A percentile compares a stretch with the other conserved stretches of the same genome.
Evolutionary conservation across 2,113 vertebrate species (phyloP).

Genomic region (Caranx melampygus): DNA sequence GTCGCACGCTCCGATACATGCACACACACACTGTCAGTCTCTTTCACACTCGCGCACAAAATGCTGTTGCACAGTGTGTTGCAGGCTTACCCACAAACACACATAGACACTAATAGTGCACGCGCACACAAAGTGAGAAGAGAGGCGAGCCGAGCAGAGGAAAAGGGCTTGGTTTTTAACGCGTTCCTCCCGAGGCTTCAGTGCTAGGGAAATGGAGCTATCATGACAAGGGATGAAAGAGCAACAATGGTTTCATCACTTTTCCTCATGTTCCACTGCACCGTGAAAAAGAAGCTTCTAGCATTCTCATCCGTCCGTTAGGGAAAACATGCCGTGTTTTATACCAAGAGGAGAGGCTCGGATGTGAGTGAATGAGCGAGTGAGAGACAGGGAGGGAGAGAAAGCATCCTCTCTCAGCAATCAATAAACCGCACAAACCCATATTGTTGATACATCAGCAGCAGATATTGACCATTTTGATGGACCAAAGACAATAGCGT

Average conservation of each 20-base stretch:
- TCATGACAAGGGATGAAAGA: slow-evolving; percentile 74
- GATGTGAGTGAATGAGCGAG: slow-evolving; percentile 16
- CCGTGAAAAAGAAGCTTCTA: slow-evolving; percentile 59
- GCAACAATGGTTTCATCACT: slow-evolving; percentile 76
- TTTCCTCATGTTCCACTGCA: slow-evolving; percentile 66
- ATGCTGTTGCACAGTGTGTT: slow-evolving; percentile 33
- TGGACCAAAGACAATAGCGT: slow-evolving; percentile 48
- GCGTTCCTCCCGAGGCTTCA: slow-evolving; percentile 62
- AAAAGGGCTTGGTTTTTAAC: slow-evolving; percentile 41
- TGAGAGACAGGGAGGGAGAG: background rate
- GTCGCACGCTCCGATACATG: background rate
- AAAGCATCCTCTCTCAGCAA: slow-evolving; percentile 27
- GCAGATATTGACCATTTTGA: slow-evolving; percentile 55
- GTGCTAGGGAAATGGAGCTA: slow-evolving; percentile 64
- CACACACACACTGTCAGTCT: slow-evolving; percentile 20
- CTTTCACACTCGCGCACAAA: slow-evolving; percentile 18
- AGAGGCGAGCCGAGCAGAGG: slow-evolving; percentile 32
- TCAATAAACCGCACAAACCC: slow-evolving; percentile 33
- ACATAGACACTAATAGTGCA: slow-evolving; percentile 15
- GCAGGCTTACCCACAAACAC: slow-evolving; percentile 38
- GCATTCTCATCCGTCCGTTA: slow-evolving; percentile 53
- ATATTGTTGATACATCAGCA: slow-evolving; percentile 51
- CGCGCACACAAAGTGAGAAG: slow-evolving; percentile 26
- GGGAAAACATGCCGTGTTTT: slow-evolving; percentile 56
- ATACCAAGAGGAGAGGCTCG: slow-evolving; percentile 32